phyloP scores from a whole-genome alignment of 2,888 invertebrate species.

The Cremastinae sp. region DNA sequence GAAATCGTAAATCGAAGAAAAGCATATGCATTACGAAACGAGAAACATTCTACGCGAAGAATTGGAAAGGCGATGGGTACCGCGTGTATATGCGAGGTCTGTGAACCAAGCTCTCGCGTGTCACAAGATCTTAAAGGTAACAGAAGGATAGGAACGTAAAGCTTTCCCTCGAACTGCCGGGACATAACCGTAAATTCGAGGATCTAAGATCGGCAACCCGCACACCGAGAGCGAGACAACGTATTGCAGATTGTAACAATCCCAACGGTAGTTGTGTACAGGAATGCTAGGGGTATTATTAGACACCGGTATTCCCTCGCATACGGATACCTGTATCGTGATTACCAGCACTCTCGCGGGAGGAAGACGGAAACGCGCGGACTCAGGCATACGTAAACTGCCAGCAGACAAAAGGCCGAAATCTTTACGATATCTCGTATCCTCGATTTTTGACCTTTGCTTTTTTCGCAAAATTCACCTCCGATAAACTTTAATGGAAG shows the following conservation, averaged over 20 bases:
- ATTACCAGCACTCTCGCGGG: conserved; percentile 42
- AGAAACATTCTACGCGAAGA: no score
- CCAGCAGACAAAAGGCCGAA: background rate
- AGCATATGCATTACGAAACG: no score
- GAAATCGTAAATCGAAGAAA: no score
- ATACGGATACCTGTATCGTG: conserved; percentile 39
- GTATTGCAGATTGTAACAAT: no score
- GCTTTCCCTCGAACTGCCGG: conserved; percentile 16
- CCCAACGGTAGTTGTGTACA: background rate
- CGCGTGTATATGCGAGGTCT: no score
- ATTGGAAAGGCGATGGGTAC: no score
- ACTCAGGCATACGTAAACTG: background rate
- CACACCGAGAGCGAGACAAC: conserved; percentile 15
- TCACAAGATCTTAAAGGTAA: conserved; percentile 22
- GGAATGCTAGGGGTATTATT: conserved; percentile 35
- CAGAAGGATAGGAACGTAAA: conserved; percentile 23
- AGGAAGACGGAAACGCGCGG: conserved; percentile 11
- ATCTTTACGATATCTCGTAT: conserved; percentile 1
- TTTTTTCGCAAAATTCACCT: no score
- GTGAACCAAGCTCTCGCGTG: conserved; percentile 30
- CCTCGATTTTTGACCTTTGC: no score
- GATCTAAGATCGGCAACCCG: conserved; percentile 19
- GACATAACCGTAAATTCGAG: conserved; percentile 44
- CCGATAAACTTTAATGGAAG: no score
- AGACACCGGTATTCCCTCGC: background rate